These are phyloP conservation scores for Aquatica leii DNA, from an alignment of 2,888 invertebrate genomes.

Conservation along the genomic window DNA sequence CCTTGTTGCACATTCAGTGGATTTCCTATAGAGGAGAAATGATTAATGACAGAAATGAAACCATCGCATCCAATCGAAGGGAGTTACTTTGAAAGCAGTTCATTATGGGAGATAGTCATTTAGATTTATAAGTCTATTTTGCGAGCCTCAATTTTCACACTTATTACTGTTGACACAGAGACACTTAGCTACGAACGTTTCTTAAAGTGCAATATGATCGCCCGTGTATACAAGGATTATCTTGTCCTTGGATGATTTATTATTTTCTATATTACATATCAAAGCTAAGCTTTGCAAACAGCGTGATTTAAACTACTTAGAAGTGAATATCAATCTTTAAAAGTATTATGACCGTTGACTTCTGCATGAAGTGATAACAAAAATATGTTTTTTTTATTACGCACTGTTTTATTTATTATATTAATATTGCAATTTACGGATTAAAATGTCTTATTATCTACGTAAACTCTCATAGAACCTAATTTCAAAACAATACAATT, in stretches of 20 bases:
- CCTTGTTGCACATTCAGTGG: constrained; percentile 27
- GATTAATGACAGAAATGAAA: constrained; percentile 41
- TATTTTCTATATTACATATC: no score
- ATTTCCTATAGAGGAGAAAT: constrained; percentile 33
- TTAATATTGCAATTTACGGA: no score
- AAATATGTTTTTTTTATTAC: no score
- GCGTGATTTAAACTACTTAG: no score
- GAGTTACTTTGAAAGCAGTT: constrained; percentile 33
- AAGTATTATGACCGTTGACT: no score
- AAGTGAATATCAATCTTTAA: no score
- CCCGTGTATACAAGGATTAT: constrained; percentile 25
- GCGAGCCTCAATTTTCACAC: constrained; percentile 36
- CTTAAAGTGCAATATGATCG: constrained; percentile 32
- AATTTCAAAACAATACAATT: no score
- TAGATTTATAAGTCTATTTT: constrained; percentile 37
- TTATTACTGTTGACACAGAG: constrained; percentile 30
- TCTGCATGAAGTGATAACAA: no score
- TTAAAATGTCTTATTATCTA: no score
- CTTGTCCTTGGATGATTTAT: constrained; percentile 27
- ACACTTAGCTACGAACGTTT: constrained; percentile 30
- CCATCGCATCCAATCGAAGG: constrained; percentile 33
- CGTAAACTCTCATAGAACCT: no score
- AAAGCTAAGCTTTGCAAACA: no score
- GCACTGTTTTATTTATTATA: no score
- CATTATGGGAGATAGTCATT: constrained; percentile 32